Evolutionary conservation across 2,797 vertebrate genomes (phyloP).

Genomic region (Mus caroli): DNA sequence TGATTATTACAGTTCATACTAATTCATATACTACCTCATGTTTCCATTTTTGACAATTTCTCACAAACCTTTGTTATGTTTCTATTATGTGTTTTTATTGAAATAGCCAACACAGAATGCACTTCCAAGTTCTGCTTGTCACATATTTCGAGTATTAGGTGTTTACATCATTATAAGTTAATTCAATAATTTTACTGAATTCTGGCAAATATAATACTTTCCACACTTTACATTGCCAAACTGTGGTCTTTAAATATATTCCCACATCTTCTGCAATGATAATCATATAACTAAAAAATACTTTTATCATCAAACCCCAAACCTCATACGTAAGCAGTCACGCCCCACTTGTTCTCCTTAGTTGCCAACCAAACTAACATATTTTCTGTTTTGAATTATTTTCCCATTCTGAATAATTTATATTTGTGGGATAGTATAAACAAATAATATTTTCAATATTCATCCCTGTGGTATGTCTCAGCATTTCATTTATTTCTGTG

Average conservation of each 20-base stretch:
- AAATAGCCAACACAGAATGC: background rate
- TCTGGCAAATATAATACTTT: background rate
- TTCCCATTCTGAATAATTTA: background rate
- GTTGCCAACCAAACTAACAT: background rate
- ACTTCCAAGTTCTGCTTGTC: background rate
- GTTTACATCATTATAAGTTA: background rate
- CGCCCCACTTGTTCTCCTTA: background rate
- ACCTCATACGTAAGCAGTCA: background rate
- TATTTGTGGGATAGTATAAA: background rate
- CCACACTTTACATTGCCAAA: background rate
- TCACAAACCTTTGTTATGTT: background rate
- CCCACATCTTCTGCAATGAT: background rate
- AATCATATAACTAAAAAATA: background rate
- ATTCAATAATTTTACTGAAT: background rate
- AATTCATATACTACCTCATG: background rate
- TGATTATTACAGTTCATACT: conserved; percentile 47
- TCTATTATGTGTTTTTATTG: background rate
- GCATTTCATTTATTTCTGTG: background rate
- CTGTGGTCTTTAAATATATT: background rate
- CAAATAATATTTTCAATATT: background rate
- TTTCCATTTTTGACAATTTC: conserved; percentile 6
- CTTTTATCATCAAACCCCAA: background rate
- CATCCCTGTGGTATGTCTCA: background rate
- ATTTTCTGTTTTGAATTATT: background rate
- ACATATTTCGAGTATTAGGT: background rate